phyloP scores from a whole-genome alignment of 2,113 vertebrate genomes.

The Dromiciops gliroides region DNA sequence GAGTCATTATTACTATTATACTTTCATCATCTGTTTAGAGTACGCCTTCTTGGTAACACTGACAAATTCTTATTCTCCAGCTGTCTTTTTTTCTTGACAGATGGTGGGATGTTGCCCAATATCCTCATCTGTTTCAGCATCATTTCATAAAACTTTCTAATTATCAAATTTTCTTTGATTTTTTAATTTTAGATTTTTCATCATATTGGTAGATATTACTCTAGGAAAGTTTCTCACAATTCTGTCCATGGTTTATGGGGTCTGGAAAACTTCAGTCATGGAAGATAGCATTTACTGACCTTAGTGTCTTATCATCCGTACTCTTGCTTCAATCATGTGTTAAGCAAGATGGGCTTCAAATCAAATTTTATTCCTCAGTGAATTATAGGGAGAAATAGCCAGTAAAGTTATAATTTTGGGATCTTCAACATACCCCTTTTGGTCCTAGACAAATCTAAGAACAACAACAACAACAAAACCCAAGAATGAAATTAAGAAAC shows the following conservation, averaged over 20 bases:
- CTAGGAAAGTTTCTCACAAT: neutral
- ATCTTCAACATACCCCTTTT: too few species aligned
- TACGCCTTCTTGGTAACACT: neutral
- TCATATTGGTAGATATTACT: neutral
- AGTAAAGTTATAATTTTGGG: too few species aligned
- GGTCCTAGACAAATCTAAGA: neutral
- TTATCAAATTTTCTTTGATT: neutral
- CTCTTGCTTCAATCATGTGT: neutral
- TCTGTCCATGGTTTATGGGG: neutral
- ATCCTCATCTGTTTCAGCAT: neutral
- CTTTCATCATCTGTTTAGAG: neutral
- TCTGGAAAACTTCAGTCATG: neutral
- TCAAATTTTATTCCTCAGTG: neutral
- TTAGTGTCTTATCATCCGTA: neutral
- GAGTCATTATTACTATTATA: neutral
- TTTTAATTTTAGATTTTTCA: neutral
- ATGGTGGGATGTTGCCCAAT: neutral
- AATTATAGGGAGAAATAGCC: neutral
- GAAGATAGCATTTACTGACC: neutral
- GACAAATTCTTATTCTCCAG: neutral
- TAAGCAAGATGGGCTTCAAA: neutral
- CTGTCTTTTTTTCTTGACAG: neutral
- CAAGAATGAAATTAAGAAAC: neutral
- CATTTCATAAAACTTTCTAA: neutral
- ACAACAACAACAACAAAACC: neutral